phyloP scores from a whole-genome alignment of 2,888 invertebrate species.

The Trypoxylon attenuatum region DNA sequence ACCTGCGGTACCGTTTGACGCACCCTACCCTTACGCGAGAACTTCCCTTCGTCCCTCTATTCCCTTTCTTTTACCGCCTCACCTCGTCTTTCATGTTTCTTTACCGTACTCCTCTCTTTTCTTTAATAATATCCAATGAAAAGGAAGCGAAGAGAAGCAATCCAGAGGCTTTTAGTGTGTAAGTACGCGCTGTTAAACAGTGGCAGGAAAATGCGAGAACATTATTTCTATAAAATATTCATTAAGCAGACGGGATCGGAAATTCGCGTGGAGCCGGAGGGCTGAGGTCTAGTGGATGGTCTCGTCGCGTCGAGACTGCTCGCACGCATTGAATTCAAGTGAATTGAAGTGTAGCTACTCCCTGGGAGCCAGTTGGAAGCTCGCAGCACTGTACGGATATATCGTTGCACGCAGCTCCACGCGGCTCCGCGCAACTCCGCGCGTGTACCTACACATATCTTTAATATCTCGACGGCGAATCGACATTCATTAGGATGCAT shows the following conservation, averaged over 20 bases:
- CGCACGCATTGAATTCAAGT: slow-evolving; percentile 40
- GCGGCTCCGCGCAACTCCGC: slow-evolving; percentile 12
- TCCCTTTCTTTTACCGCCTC: too few species aligned
- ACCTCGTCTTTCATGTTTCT: too few species aligned
- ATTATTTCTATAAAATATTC: slow-evolving; percentile 24
- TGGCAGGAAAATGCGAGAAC: neutral
- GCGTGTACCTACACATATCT: slow-evolving; percentile 39
- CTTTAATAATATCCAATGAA: too few species aligned
- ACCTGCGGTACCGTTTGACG: slow-evolving; percentile 48
- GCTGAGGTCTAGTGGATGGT: too few species aligned
- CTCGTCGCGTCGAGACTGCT: slow-evolving; percentile 3
- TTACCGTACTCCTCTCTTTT: too few species aligned
- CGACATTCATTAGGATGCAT: slow-evolving; percentile 65
- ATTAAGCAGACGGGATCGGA: slow-evolving; percentile 25
- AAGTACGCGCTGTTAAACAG: too few species aligned
- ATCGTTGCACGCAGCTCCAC: too few species aligned
- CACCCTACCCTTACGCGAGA: slow-evolving; percentile 35
- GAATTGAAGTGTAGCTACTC: neutral
- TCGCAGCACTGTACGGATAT: slow-evolving; percentile 18
- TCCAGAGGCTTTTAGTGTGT: too few species aligned
- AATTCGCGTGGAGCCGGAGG: too few species aligned
- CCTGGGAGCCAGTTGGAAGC: neutral
- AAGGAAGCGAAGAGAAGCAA: too few species aligned
- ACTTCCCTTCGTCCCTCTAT: slow-evolving; percentile 42
- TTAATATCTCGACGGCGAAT: slow-evolving; percentile 61